phyloP scores from a whole-genome alignment of 2,113 vertebrate genomes.

The Rissa tridactyla region DNA sequence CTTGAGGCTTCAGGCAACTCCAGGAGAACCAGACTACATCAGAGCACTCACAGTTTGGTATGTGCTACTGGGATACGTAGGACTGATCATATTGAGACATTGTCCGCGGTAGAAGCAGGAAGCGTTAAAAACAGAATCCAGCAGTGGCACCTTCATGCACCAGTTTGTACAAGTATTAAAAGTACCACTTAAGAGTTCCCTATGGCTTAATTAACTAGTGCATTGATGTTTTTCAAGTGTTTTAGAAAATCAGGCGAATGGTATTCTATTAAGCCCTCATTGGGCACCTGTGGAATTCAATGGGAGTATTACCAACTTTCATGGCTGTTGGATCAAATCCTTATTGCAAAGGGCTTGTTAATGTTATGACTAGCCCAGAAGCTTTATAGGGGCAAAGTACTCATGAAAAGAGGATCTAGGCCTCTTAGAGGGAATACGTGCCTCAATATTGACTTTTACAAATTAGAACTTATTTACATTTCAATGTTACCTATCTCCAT shows the following conservation, averaged over 20 bases:
- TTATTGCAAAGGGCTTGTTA: not conserved
- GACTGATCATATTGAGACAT: not conserved
- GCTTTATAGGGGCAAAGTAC: not conserved
- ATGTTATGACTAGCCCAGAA: not conserved
- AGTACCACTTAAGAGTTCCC: not conserved
- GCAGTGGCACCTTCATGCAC: not conserved
- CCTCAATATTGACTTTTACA: not conserved
- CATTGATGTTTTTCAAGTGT: not conserved
- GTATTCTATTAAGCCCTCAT: not conserved
- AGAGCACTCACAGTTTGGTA: not conserved
- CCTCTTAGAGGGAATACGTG: not conserved
- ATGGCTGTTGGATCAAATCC: not conserved
- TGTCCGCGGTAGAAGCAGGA: not conserved
- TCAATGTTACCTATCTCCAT: not conserved
- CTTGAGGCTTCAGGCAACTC: not conserved
- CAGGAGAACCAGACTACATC: not conserved
- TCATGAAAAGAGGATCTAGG: not conserved
- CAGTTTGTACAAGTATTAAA: slow-evolving; percentile 1
- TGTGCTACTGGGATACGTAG: not conserved
- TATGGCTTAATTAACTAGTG: not conserved
- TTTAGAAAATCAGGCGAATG: not conserved
- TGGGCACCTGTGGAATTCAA: not conserved
- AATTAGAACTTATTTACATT: not conserved
- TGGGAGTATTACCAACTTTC: not conserved
- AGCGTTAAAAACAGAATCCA: not conserved